Conservation (phyloP, 2,797 vertebrate genomes). For the Podarcis siculus region DNA sequence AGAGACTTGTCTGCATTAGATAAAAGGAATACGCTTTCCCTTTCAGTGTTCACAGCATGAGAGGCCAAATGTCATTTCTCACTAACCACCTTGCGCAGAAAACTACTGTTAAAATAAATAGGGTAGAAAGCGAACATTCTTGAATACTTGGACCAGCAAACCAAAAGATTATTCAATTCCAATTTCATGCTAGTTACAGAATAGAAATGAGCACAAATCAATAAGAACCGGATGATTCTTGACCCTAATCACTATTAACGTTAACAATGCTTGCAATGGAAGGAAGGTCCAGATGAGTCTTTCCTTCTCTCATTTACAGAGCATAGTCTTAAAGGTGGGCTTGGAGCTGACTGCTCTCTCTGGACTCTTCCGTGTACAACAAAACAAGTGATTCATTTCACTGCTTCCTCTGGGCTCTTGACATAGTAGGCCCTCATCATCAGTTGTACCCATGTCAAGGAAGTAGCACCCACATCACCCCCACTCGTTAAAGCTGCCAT, state of each 20-base stretch:
- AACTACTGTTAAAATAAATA: slow-evolving; percentile 26
- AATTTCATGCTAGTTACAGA: slow-evolving; percentile 18
- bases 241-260: background rate
- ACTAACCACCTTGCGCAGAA: slow-evolving; percentile 9
- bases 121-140: slow-evolving; percentile 5
- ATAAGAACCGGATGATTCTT: background rate
- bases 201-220: background rate
- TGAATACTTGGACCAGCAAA: slow-evolving; percentile 5
- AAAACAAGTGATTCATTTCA: no score
- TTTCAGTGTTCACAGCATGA: slow-evolving; percentile 35
- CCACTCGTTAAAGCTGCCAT: background rate
- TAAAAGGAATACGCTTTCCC: background rate
- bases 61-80: slow-evolving; percentile 43
- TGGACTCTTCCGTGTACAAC: background rate
- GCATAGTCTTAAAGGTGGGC: background rate
- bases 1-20: slow-evolving; percentile 19
- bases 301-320: background rate
- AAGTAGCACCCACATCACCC: no score
- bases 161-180: background rate
- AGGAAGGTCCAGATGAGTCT: background rate
- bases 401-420: background rate
- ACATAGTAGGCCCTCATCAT: no score
- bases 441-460: no score
- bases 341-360: background rate
- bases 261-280: background rate